Conservation (phyloP, 2,797 vertebrate genomes). For the Rhinophrynus dorsalis region DNA sequence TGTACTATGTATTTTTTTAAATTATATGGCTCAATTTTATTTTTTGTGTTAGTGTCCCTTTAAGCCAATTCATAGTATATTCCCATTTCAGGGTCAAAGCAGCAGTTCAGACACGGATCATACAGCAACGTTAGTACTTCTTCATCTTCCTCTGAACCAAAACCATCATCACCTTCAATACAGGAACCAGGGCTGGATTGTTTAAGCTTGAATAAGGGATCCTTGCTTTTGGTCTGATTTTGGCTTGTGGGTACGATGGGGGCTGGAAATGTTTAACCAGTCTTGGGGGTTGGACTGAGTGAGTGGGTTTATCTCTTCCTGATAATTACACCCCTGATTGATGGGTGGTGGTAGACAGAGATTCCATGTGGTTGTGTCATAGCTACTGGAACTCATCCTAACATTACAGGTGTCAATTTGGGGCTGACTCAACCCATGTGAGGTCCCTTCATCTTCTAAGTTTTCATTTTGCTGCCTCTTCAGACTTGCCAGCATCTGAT, state of each 20-base stretch:
- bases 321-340: conserved; percentile 87
- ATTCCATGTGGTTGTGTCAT: conserved; percentile 84
- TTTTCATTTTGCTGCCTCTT: conserved; percentile 78
- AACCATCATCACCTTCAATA: conserved; percentile 61
- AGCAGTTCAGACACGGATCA: conserved; percentile 89
- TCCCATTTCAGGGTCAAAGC: conserved; percentile 88
- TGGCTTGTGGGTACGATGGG: conserved; percentile 78
- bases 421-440: conserved; percentile 74
- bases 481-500: conserved; percentile 85
- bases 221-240: conserved; percentile 59
- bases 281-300: conserved; percentile 77
- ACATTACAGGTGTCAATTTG: conserved; percentile 82
- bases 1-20: no score
- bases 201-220: conserved; percentile 53
- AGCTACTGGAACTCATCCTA: conserved; percentile 83
- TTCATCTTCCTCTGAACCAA: conserved; percentile 71
- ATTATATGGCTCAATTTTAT: no score
- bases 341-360: conserved; percentile 74
- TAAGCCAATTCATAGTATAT: conserved; percentile 89
- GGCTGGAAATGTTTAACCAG: conserved; percentile 85
- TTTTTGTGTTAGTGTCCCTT: no score
- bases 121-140: conserved; percentile 86
- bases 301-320: conserved; percentile 90
- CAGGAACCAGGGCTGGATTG: conserved; percentile 2
- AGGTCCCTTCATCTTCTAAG: conserved; percentile 62